phyloP scores from a whole-genome alignment of 2,888 invertebrate genomes.

The Dryomyza anilis region DNA sequence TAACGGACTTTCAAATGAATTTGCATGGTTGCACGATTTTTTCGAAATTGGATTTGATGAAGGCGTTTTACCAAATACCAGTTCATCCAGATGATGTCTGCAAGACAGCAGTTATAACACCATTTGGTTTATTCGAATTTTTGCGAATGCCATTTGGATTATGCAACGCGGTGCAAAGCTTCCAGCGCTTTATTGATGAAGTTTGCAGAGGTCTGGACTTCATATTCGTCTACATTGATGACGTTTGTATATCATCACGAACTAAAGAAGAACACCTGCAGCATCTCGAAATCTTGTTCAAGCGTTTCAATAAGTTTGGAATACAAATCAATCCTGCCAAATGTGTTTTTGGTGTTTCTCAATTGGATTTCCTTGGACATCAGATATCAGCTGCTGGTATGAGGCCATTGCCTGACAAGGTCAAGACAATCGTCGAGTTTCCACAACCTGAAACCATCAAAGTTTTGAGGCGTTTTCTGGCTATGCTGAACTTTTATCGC shows the following conservation, averaged over 20 bases:
- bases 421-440: slow-evolving; percentile 10
- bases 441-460: slow-evolving; percentile 20
- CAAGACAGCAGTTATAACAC: slow-evolving; percentile 22
- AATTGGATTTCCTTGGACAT: slow-evolving; percentile 26
- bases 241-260: slow-evolving; percentile 23
- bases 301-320: slow-evolving; percentile 21
- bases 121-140: slow-evolving; percentile 27
- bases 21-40: slow-evolving; percentile 24
- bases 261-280: slow-evolving; percentile 8
- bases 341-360: slow-evolving; percentile 5
- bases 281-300: slow-evolving; percentile 20
- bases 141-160: slow-evolving; percentile 41
- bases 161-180: slow-evolving; percentile 27
- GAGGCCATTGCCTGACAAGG: slow-evolving; percentile 21
- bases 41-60: slow-evolving; percentile 24
- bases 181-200: slow-evolving; percentile 27
- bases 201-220: slow-evolving; percentile 25
- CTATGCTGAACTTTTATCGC: slow-evolving; percentile 45
- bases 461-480: slow-evolving; percentile 28
- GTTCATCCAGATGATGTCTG: slow-evolving; percentile 34
- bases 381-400: slow-evolving; percentile 26
- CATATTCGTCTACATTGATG: slow-evolving; percentile 22
- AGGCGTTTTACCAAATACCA: slow-evolving; percentile 39
- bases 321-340: slow-evolving; percentile 15
- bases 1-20: slow-evolving; percentile 38